Evolutionary conservation across 2,113 vertebrate species (phyloP).

Genomic region (Collichthys lucidus): DNA sequence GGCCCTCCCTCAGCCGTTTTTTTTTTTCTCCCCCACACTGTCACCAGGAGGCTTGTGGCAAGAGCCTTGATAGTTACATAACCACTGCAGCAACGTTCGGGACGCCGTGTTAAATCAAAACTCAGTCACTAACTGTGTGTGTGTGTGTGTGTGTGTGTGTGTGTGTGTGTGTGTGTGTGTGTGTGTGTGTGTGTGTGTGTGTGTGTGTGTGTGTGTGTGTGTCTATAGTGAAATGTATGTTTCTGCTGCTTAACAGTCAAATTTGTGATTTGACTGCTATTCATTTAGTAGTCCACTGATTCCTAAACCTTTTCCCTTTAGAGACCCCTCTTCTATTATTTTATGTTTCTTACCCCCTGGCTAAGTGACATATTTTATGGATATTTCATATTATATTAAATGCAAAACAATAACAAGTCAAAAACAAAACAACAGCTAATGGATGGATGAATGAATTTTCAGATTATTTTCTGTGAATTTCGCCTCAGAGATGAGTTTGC

Average conservation of each 20-base stretch:
- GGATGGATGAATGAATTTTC: too few species aligned
- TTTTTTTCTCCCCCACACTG: conserved; percentile 52
- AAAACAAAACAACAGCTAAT: not conserved
- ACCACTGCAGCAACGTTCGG: conserved; percentile 76
- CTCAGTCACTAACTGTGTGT: conserved; percentile 15
- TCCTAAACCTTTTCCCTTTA: too few species aligned
- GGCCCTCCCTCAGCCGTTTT: conserved; percentile 23
- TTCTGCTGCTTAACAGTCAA: not conserved
- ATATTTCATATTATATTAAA: too few species aligned
- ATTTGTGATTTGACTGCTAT: conserved; percentile 4
- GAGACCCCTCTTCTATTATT: too few species aligned
- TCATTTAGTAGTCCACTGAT: not conserved
- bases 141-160: conserved; percentile 13
- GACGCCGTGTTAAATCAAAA: conserved; percentile 63
- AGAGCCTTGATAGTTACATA: conserved; percentile 76
- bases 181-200: too few species aligned
- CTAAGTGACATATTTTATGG: too few species aligned
- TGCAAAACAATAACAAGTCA: too few species aligned
- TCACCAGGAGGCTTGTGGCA: conserved; percentile 76
- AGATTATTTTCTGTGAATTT: too few species aligned
- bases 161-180: too few species aligned
- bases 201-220: too few species aligned
- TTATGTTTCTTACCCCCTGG: too few species aligned
- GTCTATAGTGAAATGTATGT: conserved; percentile 5
- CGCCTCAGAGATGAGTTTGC: too few species aligned